Conservation (phyloP, 2,797 vertebrate species). For the Sebastes wilsoni region DNA sequence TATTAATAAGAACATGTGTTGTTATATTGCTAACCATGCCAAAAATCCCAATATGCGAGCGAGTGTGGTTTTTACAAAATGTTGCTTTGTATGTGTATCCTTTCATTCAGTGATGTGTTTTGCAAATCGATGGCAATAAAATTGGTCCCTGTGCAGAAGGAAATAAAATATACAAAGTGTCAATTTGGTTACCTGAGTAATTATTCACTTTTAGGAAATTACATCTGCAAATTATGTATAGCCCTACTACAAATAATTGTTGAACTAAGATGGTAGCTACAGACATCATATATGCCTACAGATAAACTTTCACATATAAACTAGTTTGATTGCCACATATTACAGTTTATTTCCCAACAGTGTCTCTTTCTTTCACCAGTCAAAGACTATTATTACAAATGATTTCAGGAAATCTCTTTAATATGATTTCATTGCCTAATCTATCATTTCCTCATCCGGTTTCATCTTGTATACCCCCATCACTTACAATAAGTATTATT, state of each 20-base stretch:
- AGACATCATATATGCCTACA: background rate
- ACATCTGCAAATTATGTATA: background rate
- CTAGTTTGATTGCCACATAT: background rate
- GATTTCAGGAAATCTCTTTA: background rate
- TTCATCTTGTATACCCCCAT: conserved; percentile 33
- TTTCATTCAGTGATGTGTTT: background rate
- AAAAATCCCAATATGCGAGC: background rate
- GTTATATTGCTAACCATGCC: background rate
- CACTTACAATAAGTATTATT: conserved; percentile 31
- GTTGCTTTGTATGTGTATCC: background rate
- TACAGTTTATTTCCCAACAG: background rate
- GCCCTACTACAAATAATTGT: background rate
- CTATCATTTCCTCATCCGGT: conserved; percentile 14
- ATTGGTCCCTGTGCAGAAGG: background rate
- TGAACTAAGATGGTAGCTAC: background rate
- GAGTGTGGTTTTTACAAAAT: no score
- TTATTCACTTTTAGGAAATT: background rate
- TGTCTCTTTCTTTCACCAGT: background rate
- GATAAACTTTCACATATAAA: background rate
- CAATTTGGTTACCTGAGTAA: background rate
- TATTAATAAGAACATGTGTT: background rate
- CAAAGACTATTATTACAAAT: background rate
- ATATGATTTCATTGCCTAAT: background rate
- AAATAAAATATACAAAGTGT: background rate
- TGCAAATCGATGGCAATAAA: background rate